Evolutionary conservation across 2,797 vertebrate species (phyloP).

Genomic region (Diplodus puntazzo): DNA sequence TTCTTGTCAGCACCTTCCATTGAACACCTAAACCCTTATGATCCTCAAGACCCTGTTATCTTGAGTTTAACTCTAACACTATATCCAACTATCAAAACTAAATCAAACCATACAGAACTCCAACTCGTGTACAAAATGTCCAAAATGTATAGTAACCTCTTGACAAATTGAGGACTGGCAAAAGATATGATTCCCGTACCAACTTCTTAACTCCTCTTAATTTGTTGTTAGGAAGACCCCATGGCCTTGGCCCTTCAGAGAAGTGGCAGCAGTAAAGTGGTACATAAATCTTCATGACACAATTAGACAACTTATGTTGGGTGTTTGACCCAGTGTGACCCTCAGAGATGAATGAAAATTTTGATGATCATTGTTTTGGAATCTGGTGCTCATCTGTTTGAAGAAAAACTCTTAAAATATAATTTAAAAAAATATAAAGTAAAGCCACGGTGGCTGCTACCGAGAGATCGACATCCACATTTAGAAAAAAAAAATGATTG

Average conservation of each 20-base stretch:
- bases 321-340: constrained; percentile 12
- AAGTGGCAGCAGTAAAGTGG: constrained; percentile 19
- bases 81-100: neutral
- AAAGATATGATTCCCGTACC: neutral
- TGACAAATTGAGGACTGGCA: neutral
- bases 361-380: constrained; percentile 4
- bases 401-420: constrained; percentile 12
- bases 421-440: too few relatives aligned
- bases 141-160: too few relatives aligned
- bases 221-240: neutral
- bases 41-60: neutral
- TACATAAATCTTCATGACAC: constrained; percentile 33
- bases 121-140: neutral
- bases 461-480: neutral
- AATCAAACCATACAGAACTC: neutral
- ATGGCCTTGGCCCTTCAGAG: constrained; percentile 4
- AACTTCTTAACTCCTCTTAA: neutral
- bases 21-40: neutral
- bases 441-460: neutral
- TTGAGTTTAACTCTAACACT: neutral
- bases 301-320: neutral
- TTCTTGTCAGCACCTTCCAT: neutral
- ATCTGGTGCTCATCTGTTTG: constrained; percentile 7
- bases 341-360: constrained; percentile 20
- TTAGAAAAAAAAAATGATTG: too few relatives aligned